These are phyloP conservation scores for Saguinus midas DNA, from an alignment of 2,113 vertebrate genomes.

Conservation along the genomic window DNA sequence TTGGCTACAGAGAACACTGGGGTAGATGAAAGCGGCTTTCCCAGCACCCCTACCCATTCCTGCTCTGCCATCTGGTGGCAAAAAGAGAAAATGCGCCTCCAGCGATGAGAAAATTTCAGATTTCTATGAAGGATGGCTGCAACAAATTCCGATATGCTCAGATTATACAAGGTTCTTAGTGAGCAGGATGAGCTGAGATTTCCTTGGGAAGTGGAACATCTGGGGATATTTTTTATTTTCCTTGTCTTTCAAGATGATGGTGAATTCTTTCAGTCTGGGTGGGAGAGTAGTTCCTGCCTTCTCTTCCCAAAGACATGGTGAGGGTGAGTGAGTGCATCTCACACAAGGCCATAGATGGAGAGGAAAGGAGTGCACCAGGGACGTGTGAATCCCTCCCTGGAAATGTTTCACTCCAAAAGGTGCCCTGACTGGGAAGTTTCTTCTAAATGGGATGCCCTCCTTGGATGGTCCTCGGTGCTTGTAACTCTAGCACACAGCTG, in stretches of 20 bases:
- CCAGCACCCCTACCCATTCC: fast-evolving
- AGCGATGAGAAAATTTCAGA: fast-evolving
- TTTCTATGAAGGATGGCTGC: background rate
- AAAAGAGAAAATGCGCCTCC: background rate
- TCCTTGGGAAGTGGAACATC: background rate
- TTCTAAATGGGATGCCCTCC: background rate
- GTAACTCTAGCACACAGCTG: background rate
- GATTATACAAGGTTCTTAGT: background rate
- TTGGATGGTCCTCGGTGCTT: too few relatives aligned
- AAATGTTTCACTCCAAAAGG: background rate
- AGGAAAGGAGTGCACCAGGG: background rate
- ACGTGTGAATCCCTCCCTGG: background rate
- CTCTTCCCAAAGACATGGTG: background rate
- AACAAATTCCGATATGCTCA: background rate
- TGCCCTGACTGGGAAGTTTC: background rate
- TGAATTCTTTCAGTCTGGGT: background rate
- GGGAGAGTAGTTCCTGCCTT: background rate
- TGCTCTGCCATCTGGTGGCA: slow-evolving; percentile 14
- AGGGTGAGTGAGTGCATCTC: background rate
- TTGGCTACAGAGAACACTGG: background rate
- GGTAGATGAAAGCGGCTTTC: background rate
- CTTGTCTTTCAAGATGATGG: background rate
- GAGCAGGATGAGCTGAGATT: background rate
- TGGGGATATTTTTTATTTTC: background rate
- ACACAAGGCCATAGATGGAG: too few relatives aligned